Evolutionary conservation across 2,888 invertebrate species (phyloP), one percentile per base, ranked within the genome.

Genomic region (Ichneumon xanthorius): DNA sequence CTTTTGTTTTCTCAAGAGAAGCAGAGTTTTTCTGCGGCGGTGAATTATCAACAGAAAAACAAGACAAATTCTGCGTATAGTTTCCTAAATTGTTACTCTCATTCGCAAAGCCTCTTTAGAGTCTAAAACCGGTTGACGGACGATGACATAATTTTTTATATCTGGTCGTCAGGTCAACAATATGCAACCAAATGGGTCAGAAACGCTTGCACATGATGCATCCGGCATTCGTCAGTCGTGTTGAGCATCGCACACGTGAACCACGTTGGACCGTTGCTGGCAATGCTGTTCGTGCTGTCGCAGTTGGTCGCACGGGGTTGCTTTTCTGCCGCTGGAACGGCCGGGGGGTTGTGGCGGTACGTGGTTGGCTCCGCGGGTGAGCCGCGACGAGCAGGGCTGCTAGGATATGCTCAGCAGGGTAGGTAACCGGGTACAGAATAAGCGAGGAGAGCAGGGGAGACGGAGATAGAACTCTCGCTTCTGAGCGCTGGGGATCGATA

Each of bases 401-500:
- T 70, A 68, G 82, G 84, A 83, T 80, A 76, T 83, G 81, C 80
- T 80, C 65, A 65, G 71, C 88, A 88, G 88, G 90, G 81, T 87
- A 84, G 91, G 91, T 91, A 90, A 89, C 91, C 88, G 90, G 90
- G 89, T 87, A 88, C 87, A 86, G 63, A 75, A 77, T 86, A 84
- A 30, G 80, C 76, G 80, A 83, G 82, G 82, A 85, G 80, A 80
- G 85, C 86, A 85, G 89, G 86, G 85, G 72, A 53, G 71, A 65
- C 76, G 37, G 86, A 68, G 68, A 40, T 30, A 30, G 37, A 65
- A 67, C 50, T 76, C 77, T 85, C 81, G 82, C 80, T 80, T 84
- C 88, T 88, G 90, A 71, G 40, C 65, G 81, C 70, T 85, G 88
- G 88, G 88, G 91, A 92, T 92, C 93, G 92, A 93, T 93, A 93